Base-by-base conservation (phyloP, 1,140 invertebrate species). In the Thalassaphorura encarpata region DNA sequence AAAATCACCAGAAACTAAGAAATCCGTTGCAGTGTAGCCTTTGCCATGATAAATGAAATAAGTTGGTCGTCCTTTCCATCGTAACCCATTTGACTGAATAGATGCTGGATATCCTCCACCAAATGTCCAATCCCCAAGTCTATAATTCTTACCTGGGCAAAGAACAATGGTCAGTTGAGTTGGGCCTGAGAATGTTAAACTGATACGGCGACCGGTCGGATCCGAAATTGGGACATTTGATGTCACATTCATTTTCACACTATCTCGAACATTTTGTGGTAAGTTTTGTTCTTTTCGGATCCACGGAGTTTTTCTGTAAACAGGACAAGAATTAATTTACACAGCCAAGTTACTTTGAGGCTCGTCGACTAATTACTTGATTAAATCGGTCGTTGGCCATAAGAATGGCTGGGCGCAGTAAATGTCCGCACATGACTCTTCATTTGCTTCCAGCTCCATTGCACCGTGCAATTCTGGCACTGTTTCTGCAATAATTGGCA, bases 391-490 rank as follows among this genome's bases (percentile, higher is more conserved):
- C 46, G 74, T 60, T 23, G 75, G 71, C 49, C 73, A 75, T 52
- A 71, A 71, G 59, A 77, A 72, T n/a, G 80, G 79, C 52, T 79
- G 63, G 6, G 79, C 79, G 68, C 78, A 81, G 46, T 71, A 69
- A n/a, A 72, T 42, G 52, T 73, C 71, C 8, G 61, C 52, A 42
- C 62, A 64, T 52, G 69, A 64, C 28, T 72, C 67, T 57, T 73
- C 72, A 67, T 76, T 75, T 80, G 74, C 15, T 81, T 68, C 42
- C 19, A 70, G 46, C 19, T 63, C 64, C n/a, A 72, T 52, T 18
- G 56, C 50, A 11, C 69, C 67, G 41, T 67, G 64, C 18, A 72
- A 58, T 58, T 73, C 70, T 43, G 72, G 67, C 15, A 75, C 59
- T 57, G 67, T 65, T 24, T 71, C 67, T 52, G 66, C 64, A 27